These are phyloP conservation scores for Apodemia zela DNA, from an alignment of 2,888 invertebrate genomes.

Conservation along the genomic window DNA sequence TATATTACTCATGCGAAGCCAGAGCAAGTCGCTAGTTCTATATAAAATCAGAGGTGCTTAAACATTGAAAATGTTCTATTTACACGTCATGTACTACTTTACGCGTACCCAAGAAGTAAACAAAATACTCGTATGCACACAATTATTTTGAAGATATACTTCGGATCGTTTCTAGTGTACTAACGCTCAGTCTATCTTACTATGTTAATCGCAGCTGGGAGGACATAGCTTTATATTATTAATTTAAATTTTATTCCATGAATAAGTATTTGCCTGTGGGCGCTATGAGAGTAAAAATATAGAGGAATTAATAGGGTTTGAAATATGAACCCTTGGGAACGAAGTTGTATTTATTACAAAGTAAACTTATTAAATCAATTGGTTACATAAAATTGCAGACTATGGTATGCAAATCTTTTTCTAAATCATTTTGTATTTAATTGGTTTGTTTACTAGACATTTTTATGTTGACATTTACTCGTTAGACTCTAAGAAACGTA, in stretches of 20 bases:
- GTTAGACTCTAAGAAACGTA: no score
- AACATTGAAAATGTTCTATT: no score
- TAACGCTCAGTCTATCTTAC: not conserved
- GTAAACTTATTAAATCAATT: slow-evolving; percentile 8
- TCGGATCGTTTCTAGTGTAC: not conserved
- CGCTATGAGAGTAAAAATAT: slow-evolving; percentile 17
- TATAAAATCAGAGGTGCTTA: no score
- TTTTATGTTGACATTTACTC: no score
- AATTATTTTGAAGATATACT: not conserved
- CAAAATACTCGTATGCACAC: not conserved
- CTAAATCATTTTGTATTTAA: no score
- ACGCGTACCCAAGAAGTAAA: no score
- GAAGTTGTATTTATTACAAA: slow-evolving; percentile 13
- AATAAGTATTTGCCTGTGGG: slow-evolving; percentile 25
- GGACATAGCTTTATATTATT: slow-evolving; percentile 47
- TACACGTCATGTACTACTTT: no score
- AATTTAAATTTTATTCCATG: slow-evolving; percentile 40
- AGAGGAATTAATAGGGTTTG: slow-evolving; percentile 10
- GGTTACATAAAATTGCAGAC: not conserved
- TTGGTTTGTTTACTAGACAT: no score
- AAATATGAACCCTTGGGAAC: slow-evolving; percentile 3
- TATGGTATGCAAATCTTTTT: not conserved
- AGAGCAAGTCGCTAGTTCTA: no score
- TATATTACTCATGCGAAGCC: no score
- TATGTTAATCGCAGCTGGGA: slow-evolving; percentile 1